Evolutionary conservation across 2,113 vertebrate genomes (phyloP), one percentile per base, ranked within the genome.

Genomic region (Cranoglanis bouderius): DNA sequence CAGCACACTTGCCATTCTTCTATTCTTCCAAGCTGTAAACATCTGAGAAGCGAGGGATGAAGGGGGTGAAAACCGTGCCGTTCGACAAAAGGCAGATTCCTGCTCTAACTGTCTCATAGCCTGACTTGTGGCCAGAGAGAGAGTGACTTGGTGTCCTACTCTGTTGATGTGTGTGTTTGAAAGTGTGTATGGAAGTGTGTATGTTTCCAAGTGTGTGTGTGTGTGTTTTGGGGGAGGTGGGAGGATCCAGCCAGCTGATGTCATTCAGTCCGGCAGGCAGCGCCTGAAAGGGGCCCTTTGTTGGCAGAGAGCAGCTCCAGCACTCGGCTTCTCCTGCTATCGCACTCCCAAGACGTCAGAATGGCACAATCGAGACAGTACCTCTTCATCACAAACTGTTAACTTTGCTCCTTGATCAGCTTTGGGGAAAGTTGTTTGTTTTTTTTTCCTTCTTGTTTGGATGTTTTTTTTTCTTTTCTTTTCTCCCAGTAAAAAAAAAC

Each of bases 241-340:
- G 97, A 96, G 97, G 96, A 93, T 92, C 95, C 92, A 88, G 77
- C 61, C 92, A 91, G 94, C 95, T 97, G 97, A 97, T 97, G 97
- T 97, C 97, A 97, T 91, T 93, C 96, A 96, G 96, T 95, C 94
- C 95, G 95, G 94, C 94, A 93, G 94, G 94, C 96, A 91, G 93
- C 92, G 95, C 94, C 94, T 96, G 96, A 96, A 97, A 97, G 96
- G 95, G 96, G 96, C 96, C 96, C 98, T 98, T 99, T 99, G 98
- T 99, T 98, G 97, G 96, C 96, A 91, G 95, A 84, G 93, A 92
- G 46, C 84, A 95, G 94, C 93, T 93, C 93, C 93, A 94, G 96
- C 95, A 92, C 95, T 94, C 92, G 85, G 94, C 94, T 90, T 95
- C 87, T 93, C 90, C 84, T n/a, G 91, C 93, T 91, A 67, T 89